Evolutionary conservation across 2,888 invertebrate genomes (phyloP), one percentile per base, ranked within the genome.

Genomic region (Lycocerus yunnanus): DNA sequence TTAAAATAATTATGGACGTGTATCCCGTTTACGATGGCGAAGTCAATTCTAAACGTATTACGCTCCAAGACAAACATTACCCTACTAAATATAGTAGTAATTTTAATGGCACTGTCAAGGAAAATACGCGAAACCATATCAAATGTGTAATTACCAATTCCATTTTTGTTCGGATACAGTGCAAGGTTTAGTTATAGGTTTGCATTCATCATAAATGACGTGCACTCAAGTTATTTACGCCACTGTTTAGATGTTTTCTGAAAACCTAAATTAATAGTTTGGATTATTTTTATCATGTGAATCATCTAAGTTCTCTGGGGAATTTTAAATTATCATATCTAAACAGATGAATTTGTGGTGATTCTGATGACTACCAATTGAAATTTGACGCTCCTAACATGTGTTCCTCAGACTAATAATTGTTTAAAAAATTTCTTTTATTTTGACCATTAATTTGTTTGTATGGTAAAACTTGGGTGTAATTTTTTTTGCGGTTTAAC

Each of bases 1-100:
- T 82, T 80, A 82, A 14, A 83, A 69, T 67, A 79, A 77, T 72
- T 63, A 69, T 59, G 75, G 79, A 78, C 73, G 76, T 70, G 81
- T 82, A 83, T 83, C 82, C 81, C 81, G 73, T 78, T 75, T 66
- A 73, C 66, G 67, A 14, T 67, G 59, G n/a, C 18, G 13, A 15
- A 67, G 21, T 24, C 9, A 14, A 61, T 15, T 65, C 15, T 63
- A 58, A 24, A 71, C 18, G 71, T 71, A 71, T 63, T 27, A 43
- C 18, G n/a, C 15, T 66, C 71, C 65, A 65, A 66, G 20, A 71
- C 71, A 71, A 15, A n/a, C 18, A 63, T 63, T 16, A 43, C 43
- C n/a, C n/a, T n/a, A 43, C n/a, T 43, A 43, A 43, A 43, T n/a
- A 43, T 43, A 43, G 43, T 43, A 43, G 6, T 43, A 43, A n/a